Base-by-base conservation (phyloP, 2,797 vertebrate species). In the Novumbra hubbsi region DNA sequence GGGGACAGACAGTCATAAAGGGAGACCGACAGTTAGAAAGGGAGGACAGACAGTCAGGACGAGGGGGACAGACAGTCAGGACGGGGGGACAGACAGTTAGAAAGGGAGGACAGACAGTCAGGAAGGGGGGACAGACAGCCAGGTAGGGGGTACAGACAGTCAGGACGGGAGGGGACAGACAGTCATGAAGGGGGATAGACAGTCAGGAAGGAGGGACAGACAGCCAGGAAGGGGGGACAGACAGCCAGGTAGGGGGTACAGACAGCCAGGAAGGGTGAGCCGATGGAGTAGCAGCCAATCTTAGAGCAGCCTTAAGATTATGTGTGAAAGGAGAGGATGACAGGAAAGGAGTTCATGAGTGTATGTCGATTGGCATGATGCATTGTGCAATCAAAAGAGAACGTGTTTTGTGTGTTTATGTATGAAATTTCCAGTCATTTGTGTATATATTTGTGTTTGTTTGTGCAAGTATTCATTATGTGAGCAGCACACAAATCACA, bases 261-360 rank as follows among this genome's bases (percentile, higher is more conserved):
- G 34, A 4, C 60, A 63, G 16, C 14, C 24, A 27, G 21, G 45
- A 28, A 16, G 41, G 50, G 71, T 80, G 81, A 77, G 72, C 65
- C 50, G 60, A 24, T 32, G 67, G 32, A 19, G 48, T 8, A 30
- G 48, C 69, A 77, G 70, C 66, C 73, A 82, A 77, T 82, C 70
- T 74, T 21, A 30, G 55, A 15, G 60, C 34, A 60, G n/a, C 68
- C 74, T 62, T 45, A 8, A 52, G 48, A 28, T 73, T 69, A 49
- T 60, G 72, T 63, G 17, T 57, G 76, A 78, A 86, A 82, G 77
- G 79, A 81, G 84, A 84, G 80, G 52, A 45, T 78, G 81, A 84
- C 74, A 73, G 52, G 71, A 80, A 74, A 62, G 41, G 52, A 52
- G 57, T 24, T 64, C 72, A 28, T 63, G 50, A 45, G n/a, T 15